Conservation (phyloP, 2,797 vertebrate species). For the Hippoglossus hippoglossus region DNA sequence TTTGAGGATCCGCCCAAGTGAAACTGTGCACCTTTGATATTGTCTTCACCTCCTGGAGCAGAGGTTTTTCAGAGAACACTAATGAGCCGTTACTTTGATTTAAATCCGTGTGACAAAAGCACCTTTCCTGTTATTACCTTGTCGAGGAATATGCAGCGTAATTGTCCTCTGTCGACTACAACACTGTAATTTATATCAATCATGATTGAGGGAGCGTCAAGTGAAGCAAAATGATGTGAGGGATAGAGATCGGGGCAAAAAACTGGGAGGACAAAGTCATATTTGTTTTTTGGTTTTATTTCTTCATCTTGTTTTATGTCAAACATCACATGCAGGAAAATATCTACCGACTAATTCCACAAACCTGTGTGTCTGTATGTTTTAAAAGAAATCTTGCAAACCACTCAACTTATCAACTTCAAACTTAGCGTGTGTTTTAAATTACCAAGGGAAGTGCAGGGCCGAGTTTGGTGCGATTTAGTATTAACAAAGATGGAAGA, state of each 20-base stretch:
- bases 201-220: constrained; percentile 44
- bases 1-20: constrained; percentile 66
- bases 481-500: too few relatives aligned
- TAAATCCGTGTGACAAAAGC: constrained; percentile 74
- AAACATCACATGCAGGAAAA: constrained; percentile 16
- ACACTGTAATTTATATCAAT: constrained; percentile 64
- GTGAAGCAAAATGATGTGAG: constrained; percentile 31
- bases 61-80: constrained; percentile 59
- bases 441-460: too few relatives aligned
- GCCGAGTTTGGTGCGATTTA: too few relatives aligned
- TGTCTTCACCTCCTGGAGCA: constrained; percentile 58
- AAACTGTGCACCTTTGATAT: constrained; percentile 70
- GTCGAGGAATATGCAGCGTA: constrained; percentile 43
- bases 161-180: constrained; percentile 56
- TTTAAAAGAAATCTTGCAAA: too few relatives aligned
- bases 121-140: constrained; percentile 75
- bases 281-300: constrained; percentile 45
- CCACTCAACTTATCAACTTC: too few relatives aligned
- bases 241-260: constrained; percentile 34
- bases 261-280: constrained; percentile 44
- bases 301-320: constrained; percentile 32
- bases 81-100: constrained; percentile 77
- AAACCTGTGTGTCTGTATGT: too few relatives aligned
- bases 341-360: too few relatives aligned
- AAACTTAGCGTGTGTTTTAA: too few relatives aligned